Conservation (phyloP, 2,888 invertebrate genomes). For the Tuta absoluta region DNA sequence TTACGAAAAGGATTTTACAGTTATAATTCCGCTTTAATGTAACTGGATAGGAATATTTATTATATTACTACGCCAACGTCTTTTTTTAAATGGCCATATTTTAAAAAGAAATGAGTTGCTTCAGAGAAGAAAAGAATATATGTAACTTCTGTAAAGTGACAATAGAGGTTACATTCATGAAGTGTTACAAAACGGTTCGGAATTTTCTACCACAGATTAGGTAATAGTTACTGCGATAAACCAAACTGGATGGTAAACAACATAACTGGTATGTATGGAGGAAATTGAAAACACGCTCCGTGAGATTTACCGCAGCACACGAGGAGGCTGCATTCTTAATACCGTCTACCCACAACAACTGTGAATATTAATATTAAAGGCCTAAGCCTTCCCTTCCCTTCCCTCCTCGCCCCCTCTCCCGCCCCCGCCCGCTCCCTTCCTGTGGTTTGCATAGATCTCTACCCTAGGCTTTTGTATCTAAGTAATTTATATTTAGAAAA, state of each 20-base stretch:
- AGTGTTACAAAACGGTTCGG: neutral
- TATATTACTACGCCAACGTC: no score
- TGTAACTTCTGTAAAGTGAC: no score
- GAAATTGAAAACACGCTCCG: slow-evolving; percentile 19
- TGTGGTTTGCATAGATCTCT: neutral
- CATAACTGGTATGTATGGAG: neutral
- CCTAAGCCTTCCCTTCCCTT: neutral
- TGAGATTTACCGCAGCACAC: slow-evolving; percentile 9
- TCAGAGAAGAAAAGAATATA: no score
- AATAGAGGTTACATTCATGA: no score
- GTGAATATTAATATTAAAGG: slow-evolving; percentile 15
- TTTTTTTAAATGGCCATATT: no score
- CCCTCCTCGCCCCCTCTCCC: neutral
- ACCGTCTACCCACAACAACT: slow-evolving; percentile 12
- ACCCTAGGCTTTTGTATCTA: neutral
- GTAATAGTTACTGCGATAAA: no score
- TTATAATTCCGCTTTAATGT: no score
- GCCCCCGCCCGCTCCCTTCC: neutral
- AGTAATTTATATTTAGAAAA: neutral
- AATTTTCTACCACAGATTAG: no score
- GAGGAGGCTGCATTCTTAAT: slow-evolving; percentile 21
- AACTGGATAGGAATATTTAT: no score
- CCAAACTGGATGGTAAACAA: slow-evolving; percentile 2
- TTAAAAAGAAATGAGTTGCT: no score
- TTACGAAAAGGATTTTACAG: no score